Evolutionary conservation across 2,797 vertebrate genomes (phyloP).

Genomic region (Sebastes vulpes): DNA sequence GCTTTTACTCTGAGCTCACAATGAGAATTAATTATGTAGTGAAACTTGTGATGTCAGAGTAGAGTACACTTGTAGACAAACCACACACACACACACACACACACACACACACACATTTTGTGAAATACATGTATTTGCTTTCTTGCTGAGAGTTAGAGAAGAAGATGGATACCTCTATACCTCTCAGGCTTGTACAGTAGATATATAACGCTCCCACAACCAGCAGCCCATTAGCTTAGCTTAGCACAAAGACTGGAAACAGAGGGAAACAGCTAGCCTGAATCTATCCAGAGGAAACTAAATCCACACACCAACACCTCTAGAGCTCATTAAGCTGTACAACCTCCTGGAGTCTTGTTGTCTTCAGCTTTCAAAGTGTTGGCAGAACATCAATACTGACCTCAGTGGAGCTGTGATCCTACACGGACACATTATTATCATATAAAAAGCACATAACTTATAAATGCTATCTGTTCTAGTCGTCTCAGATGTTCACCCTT

Average conservation of each 20-base stretch:
- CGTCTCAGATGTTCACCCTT: background rate
- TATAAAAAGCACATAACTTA: background rate
- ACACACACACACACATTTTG: background rate
- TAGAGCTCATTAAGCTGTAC: background rate
- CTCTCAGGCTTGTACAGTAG: background rate
- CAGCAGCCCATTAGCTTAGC: no score
- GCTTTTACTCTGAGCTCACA: constrained; percentile 49
- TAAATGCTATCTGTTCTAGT: background rate
- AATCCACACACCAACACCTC: background rate
- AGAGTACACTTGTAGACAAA: constrained; percentile 42
- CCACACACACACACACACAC: no score
- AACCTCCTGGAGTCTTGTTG: background rate
- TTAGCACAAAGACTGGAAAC: no score
- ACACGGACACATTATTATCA: background rate
- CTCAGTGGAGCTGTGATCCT: background rate
- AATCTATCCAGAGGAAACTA: background rate
- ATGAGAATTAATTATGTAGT: constrained; percentile 63
- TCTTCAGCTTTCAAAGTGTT: background rate
- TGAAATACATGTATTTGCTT: background rate
- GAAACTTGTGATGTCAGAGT: constrained; percentile 36
- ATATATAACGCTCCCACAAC: background rate
- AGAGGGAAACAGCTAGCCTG: background rate
- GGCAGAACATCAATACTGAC: background rate
- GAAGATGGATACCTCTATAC: background rate
- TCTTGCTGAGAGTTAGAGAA: background rate